Percentiles rank a stretch among this genome's conserved stretches.
Conservation (phyloP, 2,888 invertebrate species). For the Drosophila borborema region DNA sequence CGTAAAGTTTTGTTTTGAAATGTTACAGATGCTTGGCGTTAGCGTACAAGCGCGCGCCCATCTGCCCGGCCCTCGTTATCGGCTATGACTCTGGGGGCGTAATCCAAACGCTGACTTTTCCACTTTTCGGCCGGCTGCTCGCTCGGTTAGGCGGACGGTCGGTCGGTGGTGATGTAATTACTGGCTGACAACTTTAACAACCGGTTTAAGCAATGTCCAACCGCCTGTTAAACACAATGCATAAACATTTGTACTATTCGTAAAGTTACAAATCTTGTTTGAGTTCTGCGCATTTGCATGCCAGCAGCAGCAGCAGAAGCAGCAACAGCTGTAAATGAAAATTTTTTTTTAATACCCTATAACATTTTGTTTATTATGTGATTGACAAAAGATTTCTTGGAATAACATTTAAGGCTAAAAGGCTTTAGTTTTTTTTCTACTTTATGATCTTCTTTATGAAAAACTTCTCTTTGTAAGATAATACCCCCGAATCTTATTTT, state of each 20-base stretch:
- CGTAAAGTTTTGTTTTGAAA: constrained; percentile 39
- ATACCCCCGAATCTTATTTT: not conserved
- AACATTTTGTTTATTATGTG: not conserved
- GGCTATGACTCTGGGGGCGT: constrained; percentile 36
- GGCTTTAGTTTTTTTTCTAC: no score
- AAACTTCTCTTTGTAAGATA: no score
- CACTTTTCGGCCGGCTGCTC: constrained; percentile 12
- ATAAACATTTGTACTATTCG: constrained; percentile 27
- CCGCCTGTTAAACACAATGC: constrained; percentile 42
- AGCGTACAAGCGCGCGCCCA: constrained; percentile 2
- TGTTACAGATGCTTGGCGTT: constrained; percentile 55
- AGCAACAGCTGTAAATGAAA: not conserved
- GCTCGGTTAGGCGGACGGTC: constrained; percentile 9
- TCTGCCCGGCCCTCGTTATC: constrained; percentile 26
- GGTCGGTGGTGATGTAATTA: constrained; percentile 71
- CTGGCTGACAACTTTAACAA: constrained; percentile 62
- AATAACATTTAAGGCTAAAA: not conserved
- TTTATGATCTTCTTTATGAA: no score
- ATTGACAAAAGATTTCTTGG: constrained; percentile 1
- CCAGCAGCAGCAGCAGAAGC: not conserved
- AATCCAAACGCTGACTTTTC: constrained; percentile 14
- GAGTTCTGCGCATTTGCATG: constrained; percentile 49
- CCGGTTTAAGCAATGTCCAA: constrained; percentile 62
- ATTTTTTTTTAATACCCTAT: constrained; percentile 18
- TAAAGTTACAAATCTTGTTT: constrained; percentile 63